Evolutionary conservation across 2,797 vertebrate species (phyloP), one percentile per base, ranked within the genome.

Genomic region (Dallia pectoralis): DNA sequence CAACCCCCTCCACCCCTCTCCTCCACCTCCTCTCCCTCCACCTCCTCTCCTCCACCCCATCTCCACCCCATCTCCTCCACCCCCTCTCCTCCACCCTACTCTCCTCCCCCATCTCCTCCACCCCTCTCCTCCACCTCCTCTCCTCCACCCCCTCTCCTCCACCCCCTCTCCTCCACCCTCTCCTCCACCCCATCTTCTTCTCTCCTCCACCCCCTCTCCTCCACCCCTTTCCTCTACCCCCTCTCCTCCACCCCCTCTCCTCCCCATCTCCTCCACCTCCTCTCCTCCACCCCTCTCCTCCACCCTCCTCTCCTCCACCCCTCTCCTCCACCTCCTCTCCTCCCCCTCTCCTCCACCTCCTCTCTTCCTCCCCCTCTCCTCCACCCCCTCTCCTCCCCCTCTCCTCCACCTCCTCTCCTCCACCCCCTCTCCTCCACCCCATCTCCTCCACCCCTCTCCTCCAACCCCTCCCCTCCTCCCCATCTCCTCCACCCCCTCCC

Each of bases 11-110:
- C 47, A n/a, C n/a, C n/a, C n/a, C n/a, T n/a, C 18, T 51, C 62
- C 22, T 65, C 79, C 12, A 33, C 33, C 33, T 7, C 33, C 33
- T 74, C 53, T 77, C 78, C 73, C 51, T 73, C 44, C 22, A 56
- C 77, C 29, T 64, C 12, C 72, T 44, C 53, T 72, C 82, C 78
- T 76, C 79, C 72, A 67, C 79, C 75, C 62, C 44, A 44, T 16
- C 19, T 18, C 47, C 18, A 51, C 62, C 22, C 65, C 79, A 33
- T 40, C 33, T 7, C 33, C 33, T 73, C 44, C 22, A 56, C 77
- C 29, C 62, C 12, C 72, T 44, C 53, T 72, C 82, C 78, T 76
- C 79, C 72, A 67, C 79, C 75, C 62, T 33, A n/a, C 49, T 16
- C 19, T 18, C 47, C 18, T 51, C 62, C 22, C 65, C 79, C 12